Evolutionary conservation across 2,888 invertebrate genomes (phyloP).

Genomic region (Synanthedon formicaeformis): DNA sequence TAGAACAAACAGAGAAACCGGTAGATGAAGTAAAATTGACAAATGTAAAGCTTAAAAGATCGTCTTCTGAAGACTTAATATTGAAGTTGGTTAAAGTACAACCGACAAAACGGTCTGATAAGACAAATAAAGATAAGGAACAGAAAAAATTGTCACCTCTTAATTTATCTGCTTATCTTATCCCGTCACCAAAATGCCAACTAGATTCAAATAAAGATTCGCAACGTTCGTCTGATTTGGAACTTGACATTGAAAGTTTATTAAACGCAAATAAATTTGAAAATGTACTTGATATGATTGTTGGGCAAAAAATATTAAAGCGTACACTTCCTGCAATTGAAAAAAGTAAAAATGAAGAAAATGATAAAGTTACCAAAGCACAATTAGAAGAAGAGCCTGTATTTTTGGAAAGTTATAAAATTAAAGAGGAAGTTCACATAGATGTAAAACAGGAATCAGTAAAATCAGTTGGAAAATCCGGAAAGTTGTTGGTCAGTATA

Average conservation of each 20-base stretch:
- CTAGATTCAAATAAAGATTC: conserved; percentile 12
- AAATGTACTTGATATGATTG: conserved; percentile 23
- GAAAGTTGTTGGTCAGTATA: no score
- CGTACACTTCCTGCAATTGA: conserved; percentile 14
- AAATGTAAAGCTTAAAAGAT: conserved; percentile 16
- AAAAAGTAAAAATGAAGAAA: conserved; percentile 10
- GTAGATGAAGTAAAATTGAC: conserved; percentile 8
- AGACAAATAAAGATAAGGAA: not conserved
- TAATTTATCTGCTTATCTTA: not conserved
- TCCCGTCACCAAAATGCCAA: conserved; percentile 3
- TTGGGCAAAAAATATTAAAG: conserved; percentile 32
- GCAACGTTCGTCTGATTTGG: conserved; percentile 21
- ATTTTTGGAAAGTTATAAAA: not conserved
- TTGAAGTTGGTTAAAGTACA: conserved; percentile 23
- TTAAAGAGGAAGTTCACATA: not conserved
- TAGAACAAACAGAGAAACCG: conserved; percentile 4
- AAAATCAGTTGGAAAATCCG: no score
- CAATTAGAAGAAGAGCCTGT: conserved; percentile 7
- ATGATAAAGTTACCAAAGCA: not conserved
- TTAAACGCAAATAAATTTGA: conserved; percentile 8
- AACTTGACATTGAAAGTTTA: conserved; percentile 19
- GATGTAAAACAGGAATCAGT: not conserved
- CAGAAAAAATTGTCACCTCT: conserved; percentile 3
- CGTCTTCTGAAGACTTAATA: conserved; percentile 23
- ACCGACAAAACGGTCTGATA: conserved; percentile 6